Conservation (phyloP, 2,113 vertebrate species). For the Microtus pennsylvanicus region DNA sequence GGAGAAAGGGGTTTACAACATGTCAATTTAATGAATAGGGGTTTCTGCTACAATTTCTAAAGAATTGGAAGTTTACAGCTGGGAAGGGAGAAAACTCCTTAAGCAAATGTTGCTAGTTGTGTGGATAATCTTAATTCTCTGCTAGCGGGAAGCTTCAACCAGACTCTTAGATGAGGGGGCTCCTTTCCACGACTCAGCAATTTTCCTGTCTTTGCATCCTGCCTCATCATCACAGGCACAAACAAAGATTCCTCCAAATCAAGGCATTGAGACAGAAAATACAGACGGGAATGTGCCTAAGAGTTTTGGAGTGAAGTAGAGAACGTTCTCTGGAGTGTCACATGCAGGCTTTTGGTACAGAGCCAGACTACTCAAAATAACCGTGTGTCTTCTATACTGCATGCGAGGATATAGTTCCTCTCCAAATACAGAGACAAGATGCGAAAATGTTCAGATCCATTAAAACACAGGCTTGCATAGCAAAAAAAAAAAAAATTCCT, state of each 20-base stretch:
- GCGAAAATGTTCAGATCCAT: background rate
- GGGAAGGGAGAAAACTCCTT: background rate
- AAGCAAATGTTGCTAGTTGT: background rate
- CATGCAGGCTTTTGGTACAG: background rate
- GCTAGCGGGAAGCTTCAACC: background rate
- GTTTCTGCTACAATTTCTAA: background rate
- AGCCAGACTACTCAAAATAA: background rate
- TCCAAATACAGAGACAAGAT: background rate
- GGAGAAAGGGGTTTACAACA: background rate
- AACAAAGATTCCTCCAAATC: background rate
- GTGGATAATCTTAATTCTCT: background rate
- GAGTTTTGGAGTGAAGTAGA: background rate
- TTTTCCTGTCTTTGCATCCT: background rate
- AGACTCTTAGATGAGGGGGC: background rate
- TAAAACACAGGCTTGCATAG: constrained; percentile 24
- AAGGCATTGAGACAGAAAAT: background rate
- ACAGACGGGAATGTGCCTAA: background rate
- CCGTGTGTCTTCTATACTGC: background rate
- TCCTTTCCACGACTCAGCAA: no score
- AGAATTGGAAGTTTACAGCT: no score
- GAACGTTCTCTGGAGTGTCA: background rate
- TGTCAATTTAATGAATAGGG: background rate
- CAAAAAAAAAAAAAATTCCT: background rate
- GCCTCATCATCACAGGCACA: no score
- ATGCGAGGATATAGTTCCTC: background rate